Evolutionary conservation across 1,140 invertebrate species (phyloP), one percentile per base, ranked within the genome.

Genomic region (Anoplolepis gracilipes): DNA sequence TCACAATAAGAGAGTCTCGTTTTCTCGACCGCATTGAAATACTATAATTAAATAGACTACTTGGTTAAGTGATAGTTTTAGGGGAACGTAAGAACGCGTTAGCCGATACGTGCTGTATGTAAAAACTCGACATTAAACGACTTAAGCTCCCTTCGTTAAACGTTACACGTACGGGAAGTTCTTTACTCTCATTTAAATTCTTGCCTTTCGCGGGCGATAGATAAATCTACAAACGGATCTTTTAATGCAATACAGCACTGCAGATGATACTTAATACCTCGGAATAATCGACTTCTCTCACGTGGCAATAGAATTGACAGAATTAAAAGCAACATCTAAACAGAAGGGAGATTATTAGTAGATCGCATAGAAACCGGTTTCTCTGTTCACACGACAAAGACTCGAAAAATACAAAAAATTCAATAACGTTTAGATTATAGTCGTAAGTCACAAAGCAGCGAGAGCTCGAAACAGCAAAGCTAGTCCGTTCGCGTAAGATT

Each of bases 401-500:
- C 57, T 33, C 53, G n/a, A 22, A 76, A 30, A 53, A n/a, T 1
- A 61, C 8, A 28, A n/a, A n/a, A 30, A 22, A 78, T 3, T 65
- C 19, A 33, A 55, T 67, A 79, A 79, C 25, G n/a, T 25, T 65
- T 39, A 67, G 22, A 10, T 13, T 79, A 19, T 49, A 79, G 76
- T 53, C 42, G 25, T 77, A 77, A 62, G 55, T 19, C 10, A n/a
- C n/a, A n/a, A n/a, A n/a, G n/a, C n/a, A 46, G 59, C 25, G 22
- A 61, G 19, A 33, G 22, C n/a, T 49, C 22, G 42, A 33, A 25
- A 62, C 25, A 57, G 57, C 19, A 28, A 28, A 62, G 57, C 73
- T 76, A 76, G 73, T 76, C 73, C 33, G 73, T 73, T 73, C 53
- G 70, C 33, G 33, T 73, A 73, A 73, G 70, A 39, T 59, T n/a